Conservation (phyloP, 2,113 vertebrate genomes). For the Sylvietta virens region DNA sequence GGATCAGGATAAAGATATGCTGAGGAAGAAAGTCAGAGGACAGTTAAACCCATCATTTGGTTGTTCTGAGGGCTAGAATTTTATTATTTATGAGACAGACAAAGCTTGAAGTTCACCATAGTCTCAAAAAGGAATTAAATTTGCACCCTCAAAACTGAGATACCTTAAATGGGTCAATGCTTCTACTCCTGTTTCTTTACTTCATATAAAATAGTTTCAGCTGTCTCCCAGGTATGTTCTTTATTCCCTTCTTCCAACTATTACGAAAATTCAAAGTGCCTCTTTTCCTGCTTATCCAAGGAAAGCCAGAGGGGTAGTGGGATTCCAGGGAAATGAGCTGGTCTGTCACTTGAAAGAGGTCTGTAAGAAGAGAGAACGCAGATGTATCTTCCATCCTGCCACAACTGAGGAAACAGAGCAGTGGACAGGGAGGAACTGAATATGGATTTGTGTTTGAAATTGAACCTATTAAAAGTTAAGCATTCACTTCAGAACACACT, state of each 20-base stretch:
- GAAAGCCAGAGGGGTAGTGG: not conserved
- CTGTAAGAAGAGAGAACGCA: not conserved
- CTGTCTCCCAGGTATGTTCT: not conserved
- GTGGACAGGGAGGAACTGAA: not conserved
- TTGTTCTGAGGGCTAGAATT: not conserved
- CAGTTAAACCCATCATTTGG: not conserved
- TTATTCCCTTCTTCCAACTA: not conserved
- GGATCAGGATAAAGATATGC: not conserved
- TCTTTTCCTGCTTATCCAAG: not conserved
- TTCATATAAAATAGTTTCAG: not conserved
- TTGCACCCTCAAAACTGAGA: not conserved
- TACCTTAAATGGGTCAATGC: not conserved
- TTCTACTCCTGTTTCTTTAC: not conserved
- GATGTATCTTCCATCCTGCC: not conserved
- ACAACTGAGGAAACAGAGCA: not conserved
- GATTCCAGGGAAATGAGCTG: not conserved
- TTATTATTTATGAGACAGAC: not conserved
- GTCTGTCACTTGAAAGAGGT: not conserved
- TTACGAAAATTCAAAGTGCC: not conserved
- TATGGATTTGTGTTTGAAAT: not conserved
- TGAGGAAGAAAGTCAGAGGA: not conserved
- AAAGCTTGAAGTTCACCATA: not conserved
- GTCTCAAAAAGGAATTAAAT: not conserved
- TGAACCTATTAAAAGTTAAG: not conserved
- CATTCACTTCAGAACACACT: not conserved